Evolutionary conservation across 2,113 vertebrate genomes (phyloP).

Genomic region (Pleuronectes platessa): DNA sequence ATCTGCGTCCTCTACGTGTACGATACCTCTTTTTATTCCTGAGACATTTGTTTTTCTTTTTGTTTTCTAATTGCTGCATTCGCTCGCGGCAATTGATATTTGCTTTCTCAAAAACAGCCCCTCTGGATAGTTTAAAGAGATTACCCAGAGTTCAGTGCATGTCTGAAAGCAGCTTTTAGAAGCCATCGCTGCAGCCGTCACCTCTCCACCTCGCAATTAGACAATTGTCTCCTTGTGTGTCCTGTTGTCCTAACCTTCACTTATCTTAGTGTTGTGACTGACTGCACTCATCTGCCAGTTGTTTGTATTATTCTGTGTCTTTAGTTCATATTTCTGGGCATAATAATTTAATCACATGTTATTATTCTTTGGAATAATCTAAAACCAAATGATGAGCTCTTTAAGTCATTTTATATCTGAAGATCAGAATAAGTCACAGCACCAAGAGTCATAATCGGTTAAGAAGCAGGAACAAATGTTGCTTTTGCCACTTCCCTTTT

Average conservation of each 20-base stretch:
- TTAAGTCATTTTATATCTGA: not conserved
- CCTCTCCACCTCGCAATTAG: conserved; percentile 2
- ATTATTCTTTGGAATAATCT: too few species aligned
- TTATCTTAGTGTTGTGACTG: conserved; percentile 52
- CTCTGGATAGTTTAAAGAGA: too few species aligned
- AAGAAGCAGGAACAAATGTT: not conserved
- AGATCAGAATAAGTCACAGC: conserved; percentile 37
- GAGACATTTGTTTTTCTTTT: too few species aligned
- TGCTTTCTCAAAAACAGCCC: too few species aligned
- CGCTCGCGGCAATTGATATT: too few species aligned
- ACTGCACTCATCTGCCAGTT: conserved; percentile 8
- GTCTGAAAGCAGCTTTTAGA: conserved; percentile 1
- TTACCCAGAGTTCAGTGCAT: not conserved
- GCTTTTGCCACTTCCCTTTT: conserved; percentile 24
- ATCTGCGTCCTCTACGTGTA: too few species aligned
- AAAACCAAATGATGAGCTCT: not conserved
- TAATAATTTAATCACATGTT: not conserved
- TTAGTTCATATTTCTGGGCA: not conserved
- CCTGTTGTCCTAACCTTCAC: not conserved
- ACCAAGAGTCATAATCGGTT: conserved; percentile 1
- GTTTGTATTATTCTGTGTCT: not conserved
- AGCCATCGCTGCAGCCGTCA: conserved; percentile 3
- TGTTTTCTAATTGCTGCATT: too few species aligned
- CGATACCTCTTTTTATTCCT: too few species aligned
- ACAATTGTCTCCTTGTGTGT: conserved; percentile 7